Evolutionary conservation across 2,888 invertebrate species (phyloP).

Genomic region (Pandemis heparana): DNA sequence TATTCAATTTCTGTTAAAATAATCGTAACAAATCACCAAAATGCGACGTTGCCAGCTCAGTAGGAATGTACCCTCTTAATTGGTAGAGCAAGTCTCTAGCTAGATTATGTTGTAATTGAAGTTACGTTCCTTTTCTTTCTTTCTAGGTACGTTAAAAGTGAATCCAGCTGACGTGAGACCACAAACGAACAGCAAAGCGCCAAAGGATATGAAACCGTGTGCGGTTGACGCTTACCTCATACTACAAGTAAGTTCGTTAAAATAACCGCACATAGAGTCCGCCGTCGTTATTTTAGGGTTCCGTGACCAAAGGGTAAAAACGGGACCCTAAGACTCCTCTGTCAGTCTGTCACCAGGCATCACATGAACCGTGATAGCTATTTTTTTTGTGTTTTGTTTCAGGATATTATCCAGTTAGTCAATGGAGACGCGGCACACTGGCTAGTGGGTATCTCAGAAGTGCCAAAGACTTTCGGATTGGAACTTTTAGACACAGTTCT

Average conservation of each 20-base stretch:
- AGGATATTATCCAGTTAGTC: slow-evolving; percentile 98
- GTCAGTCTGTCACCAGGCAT: too few relatives aligned
- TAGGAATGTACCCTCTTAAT: too few relatives aligned
- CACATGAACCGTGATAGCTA: too few relatives aligned
- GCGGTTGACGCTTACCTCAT: slow-evolving; percentile 97
- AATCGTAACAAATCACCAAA: too few relatives aligned
- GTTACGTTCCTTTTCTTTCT: background rate
- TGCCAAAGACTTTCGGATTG: slow-evolving; percentile 98
- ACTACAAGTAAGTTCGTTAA: slow-evolving; percentile 79
- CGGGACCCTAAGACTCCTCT: too few relatives aligned
- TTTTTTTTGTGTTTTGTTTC: slow-evolving; percentile 51
- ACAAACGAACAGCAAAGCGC: slow-evolving; percentile 89
- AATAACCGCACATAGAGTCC: too few relatives aligned
- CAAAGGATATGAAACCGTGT: slow-evolving; percentile 93
- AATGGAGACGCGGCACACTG: slow-evolving; percentile 98
- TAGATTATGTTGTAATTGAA: too few relatives aligned
- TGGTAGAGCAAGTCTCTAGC: too few relatives aligned
- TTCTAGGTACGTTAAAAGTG: slow-evolving; percentile 80
- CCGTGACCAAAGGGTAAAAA: too few relatives aligned
- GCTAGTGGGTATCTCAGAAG: slow-evolving; percentile 98
- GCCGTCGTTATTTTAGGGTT: background rate
- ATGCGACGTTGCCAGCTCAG: too few relatives aligned
- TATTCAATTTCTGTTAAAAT: too few relatives aligned
- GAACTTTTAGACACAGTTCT: slow-evolving; percentile 97
- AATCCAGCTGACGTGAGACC: slow-evolving; percentile 92